Percentiles rank a stretch among this genome's conserved stretches.
These are phyloP conservation scores for Castor canadensis DNA, from an alignment of 2,113 vertebrate species.

Conservation along the genomic window DNA sequence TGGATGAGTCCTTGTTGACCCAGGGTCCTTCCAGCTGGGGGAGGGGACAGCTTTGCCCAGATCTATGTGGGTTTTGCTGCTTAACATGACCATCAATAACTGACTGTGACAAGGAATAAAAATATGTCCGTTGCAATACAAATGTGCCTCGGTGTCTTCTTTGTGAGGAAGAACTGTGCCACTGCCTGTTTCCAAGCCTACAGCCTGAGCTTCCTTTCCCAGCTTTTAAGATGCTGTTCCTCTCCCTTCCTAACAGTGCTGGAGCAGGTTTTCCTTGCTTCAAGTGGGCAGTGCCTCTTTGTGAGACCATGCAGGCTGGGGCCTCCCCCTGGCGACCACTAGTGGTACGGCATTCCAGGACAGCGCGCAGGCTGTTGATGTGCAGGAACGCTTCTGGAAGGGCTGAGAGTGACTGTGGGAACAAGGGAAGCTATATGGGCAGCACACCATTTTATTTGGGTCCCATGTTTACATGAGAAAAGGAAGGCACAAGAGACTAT, in stretches of 20 bases:
- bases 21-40: neutral
- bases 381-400: no score
- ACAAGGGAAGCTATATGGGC: neutral
- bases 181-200: neutral
- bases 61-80: neutral
- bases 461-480: neutral
- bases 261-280: no score
- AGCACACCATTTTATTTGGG: neutral
- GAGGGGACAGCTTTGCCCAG: neutral
- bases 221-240: no score
- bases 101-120: neutral
- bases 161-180: neutral
- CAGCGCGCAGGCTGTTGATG: accelerated
- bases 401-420: no score
- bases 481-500: neutral
- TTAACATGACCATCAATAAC: neutral
- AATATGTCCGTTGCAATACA: neutral
- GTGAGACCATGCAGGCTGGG: accelerated
- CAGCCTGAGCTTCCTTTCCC: no score
- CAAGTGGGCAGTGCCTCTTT: accelerated
- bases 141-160: neutral
- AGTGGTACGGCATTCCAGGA: neutral
- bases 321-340: neutral
- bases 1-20: neutral
- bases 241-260: no score